Conservation (phyloP, 2,888 invertebrate genomes). For the Cephus pygmeus region DNA sequence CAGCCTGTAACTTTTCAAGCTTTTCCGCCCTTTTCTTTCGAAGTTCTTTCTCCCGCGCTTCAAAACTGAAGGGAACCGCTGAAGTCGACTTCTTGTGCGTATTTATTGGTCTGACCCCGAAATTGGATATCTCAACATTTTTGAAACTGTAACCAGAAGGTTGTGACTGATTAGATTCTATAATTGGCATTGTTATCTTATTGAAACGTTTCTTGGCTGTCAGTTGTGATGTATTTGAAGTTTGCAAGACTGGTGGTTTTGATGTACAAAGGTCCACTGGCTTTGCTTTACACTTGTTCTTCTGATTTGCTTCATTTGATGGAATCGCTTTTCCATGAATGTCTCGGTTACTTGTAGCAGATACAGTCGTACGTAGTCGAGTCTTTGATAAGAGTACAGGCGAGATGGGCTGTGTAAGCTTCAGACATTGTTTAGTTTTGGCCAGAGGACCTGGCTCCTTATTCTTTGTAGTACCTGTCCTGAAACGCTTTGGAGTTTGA, state of each 20-base stretch:
- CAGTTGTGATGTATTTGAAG: constrained; percentile 17
- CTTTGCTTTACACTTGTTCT: constrained; percentile 46
- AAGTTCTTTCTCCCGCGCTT: constrained; percentile 72
- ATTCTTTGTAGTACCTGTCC: constrained; percentile 50
- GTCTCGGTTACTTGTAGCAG: too few species aligned
- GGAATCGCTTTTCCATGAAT: too few species aligned
- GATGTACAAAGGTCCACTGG: constrained; percentile 31
- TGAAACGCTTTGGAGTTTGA: constrained; percentile 70
- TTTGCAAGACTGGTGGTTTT: constrained; percentile 39
- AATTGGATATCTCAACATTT: constrained; percentile 25
- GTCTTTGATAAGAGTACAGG: constrained; percentile 51
- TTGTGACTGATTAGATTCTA: constrained; percentile 62
- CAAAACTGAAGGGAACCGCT: constrained; percentile 76
- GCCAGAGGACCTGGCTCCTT: constrained; percentile 49
- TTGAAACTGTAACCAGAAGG: constrained; percentile 32
- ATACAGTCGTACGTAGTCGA: too few species aligned
- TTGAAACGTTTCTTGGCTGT: neutral
- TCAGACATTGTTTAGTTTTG: constrained; percentile 20
- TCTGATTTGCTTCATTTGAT: neutral
- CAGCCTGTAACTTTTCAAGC: constrained; percentile 67
- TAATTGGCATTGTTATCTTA: neutral
- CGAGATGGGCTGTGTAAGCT: constrained; percentile 51
- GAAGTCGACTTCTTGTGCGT: constrained; percentile 25
- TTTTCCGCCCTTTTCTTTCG: constrained; percentile 72
- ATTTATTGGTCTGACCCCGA: constrained; percentile 13